phyloP scores from a whole-genome alignment of 2,113 vertebrate species.

The Otocyon megalotis region DNA sequence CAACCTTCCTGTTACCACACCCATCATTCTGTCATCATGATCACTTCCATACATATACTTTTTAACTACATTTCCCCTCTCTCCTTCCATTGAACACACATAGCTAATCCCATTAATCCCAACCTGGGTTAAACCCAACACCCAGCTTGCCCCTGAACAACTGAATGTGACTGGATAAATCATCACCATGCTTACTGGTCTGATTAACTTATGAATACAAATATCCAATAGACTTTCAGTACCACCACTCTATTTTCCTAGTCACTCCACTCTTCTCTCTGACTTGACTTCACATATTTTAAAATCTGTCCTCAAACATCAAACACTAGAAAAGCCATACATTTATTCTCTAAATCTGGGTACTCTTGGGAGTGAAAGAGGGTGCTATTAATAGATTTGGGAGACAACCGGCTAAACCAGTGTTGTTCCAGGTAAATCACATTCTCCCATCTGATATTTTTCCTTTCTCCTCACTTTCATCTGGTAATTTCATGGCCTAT shows the following conservation, averaged over 20 bases:
- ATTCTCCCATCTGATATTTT: neutral
- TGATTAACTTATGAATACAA: neutral
- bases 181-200: neutral
- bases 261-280: neutral
- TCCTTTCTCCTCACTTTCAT: neutral
- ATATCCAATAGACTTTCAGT: neutral
- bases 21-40: neutral
- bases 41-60: neutral
- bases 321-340: neutral
- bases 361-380: neutral
- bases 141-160: neutral
- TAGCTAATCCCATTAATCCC: neutral
- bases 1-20: too few relatives aligned
- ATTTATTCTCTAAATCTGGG: neutral
- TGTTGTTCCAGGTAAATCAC: neutral
- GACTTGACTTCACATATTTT: neutral
- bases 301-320: neutral
- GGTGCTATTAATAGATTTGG: neutral
- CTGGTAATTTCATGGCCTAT: neutral
- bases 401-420: neutral
- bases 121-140: neutral
- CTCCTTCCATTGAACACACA: neutral
- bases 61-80: neutral
- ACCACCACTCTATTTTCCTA: neutral
- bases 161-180: neutral